Base-by-base conservation (phyloP, 1,140 invertebrate species). In the Heterodera carotae region DNA sequence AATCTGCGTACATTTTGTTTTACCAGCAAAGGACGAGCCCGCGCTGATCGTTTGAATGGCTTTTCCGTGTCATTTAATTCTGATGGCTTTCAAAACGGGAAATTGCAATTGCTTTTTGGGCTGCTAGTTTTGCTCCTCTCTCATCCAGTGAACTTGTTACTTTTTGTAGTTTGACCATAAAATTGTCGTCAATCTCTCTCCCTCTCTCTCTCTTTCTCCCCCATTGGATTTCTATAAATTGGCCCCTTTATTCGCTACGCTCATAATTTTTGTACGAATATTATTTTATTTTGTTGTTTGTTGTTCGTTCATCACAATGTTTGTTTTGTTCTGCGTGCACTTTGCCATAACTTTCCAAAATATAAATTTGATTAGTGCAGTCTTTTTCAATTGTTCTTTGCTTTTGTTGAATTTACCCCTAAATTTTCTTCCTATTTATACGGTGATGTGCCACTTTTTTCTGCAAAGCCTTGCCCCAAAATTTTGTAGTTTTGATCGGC, bases 1-100 rank as follows among this genome's bases (percentile, higher is more conserved):
- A 99, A 91, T 98, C 97, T 79, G 97, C 96, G 82, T 99, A 99
- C 89, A 99, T 99, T 88, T 90, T 99, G 81, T 99, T 99, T 90
- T 99, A 99, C 90, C 96, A 99, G 89, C 75, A 59, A 43, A 27
- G 64, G 62, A 33, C 64, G 29, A 64, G 25, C n/a, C 39, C 48
- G 62, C 43, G 39, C 22, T 48, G 29, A 56, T n/a, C n/a, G n/a
- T n/a, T n/a, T n/a, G n/a, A n/a, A n/a, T n/a, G n/a, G 29, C 22
- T 77, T 62, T 56, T 36, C 31, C 70, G 1, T 22, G 5, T 18
- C 48, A 2, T 56, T 22, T 22, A 12, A 56, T 18, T 1, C 22
- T n/a, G 12, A 18, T 56, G 48, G 15, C n/a, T n/a, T n/a, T n/a
- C n/a, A n/a, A n/a, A n/a, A 76, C 48, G 29, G 76, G 25, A 18